Evolutionary conservation across 2,113 vertebrate genomes (phyloP), one percentile per base, ranked within the genome.

Genomic region (Anser brachyrhynchus): DNA sequence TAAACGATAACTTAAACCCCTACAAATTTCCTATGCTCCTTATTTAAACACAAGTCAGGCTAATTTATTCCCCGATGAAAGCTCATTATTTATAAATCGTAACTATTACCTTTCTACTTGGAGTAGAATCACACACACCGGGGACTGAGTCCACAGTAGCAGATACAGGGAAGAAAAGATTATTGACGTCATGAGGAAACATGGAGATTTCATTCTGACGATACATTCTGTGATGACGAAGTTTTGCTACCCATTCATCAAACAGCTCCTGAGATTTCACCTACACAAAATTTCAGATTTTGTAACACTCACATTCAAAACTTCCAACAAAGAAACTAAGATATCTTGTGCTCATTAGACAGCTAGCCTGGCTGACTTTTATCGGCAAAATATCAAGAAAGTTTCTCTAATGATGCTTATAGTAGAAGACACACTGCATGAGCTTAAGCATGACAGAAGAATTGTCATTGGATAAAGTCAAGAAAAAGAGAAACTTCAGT

Each of bases 131-230:
- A 31, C 97, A 95, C 74, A 97, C 88, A 44, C 92, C 97, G 21
- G 99, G 94, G 15, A 98, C 95, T 54, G 97, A 98, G 29, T 98
- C 98, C 7, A 97, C 90, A 79, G 98, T 95, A 6, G 98, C 91
- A 62, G 98, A 98, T 58, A 89, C 97, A 14, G 98, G 96, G 93
- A 98, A 99, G 97, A 98, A 99, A 95, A 98, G 98, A 62, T 98
- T 97, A 84, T 73, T 97, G 46, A 98, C 96, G 4, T 99, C 99
- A 0, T 97, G 98, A 29, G 99, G 99, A 91, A 99, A 99, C 98
- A 99, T 99, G 93, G 99, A 98, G 29, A 99, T 99, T 97, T 99
- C 99, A 29, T 99, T 99, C 97, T 99, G 99, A 57, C 99, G 98
- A 93, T 98, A 99, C 94, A 99, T 98, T 59, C 99, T 98, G 95